These are phyloP conservation scores for Diogma glabrata DNA, from an alignment of 2,888 invertebrate genomes.

Conservation along the genomic window DNA sequence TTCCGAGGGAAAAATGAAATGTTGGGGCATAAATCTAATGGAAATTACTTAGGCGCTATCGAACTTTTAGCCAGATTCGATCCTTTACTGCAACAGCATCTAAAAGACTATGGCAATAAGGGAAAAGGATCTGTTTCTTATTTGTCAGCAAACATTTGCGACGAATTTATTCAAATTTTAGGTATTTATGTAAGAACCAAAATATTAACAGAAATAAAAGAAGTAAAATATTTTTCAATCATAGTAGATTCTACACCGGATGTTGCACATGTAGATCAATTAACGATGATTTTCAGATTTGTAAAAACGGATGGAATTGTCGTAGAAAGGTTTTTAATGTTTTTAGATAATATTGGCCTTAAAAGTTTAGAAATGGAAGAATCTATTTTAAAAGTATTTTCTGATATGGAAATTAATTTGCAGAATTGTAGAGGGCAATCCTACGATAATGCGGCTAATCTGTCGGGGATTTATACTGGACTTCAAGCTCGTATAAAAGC, in stretches of 20 bases:
- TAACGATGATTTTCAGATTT: constrained; percentile 13
- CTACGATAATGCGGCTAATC: constrained; percentile 24
- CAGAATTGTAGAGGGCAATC: constrained; percentile 19
- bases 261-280: constrained; percentile 14
- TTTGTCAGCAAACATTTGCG: constrained; percentile 1
- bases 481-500: constrained; percentile 24
- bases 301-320: constrained; percentile 3
- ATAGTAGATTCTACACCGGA: constrained; percentile 15
- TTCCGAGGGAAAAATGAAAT: background rate
- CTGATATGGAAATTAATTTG: background rate
- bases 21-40: background rate
- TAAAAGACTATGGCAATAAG: constrained; percentile 1
- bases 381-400: background rate
- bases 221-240: constrained; percentile 12
- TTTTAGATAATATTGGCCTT: constrained; percentile 8
- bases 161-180: constrained; percentile 7
- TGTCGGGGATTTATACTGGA: constrained; percentile 25
- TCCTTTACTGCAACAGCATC: constrained; percentile 8
- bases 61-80: constrained; percentile 9
- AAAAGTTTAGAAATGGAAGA: constrained; percentile 4
- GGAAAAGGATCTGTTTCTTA: constrained; percentile 7
- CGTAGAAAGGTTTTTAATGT: constrained; percentile 13
- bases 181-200: background rate
- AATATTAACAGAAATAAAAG: background rate
- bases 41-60: constrained; percentile 7